A percentile compares a stretch with the other conserved stretches of the same genome.
phyloP scores from a whole-genome alignment of 92 coral and sea anemone genomes.

The Palythoa caribaeorum region DNA sequence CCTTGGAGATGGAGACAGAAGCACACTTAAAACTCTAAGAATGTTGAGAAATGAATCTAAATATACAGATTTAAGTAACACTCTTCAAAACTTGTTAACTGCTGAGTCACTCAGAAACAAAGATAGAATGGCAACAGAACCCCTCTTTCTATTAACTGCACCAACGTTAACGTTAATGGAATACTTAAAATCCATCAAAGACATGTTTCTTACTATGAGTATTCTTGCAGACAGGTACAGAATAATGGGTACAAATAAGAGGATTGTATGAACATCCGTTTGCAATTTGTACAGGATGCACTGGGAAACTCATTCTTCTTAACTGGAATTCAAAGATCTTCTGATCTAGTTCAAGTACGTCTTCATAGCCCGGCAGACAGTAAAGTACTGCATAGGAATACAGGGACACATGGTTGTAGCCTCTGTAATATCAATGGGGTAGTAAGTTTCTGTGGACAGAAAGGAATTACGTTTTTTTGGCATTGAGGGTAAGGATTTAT shows the following conservation, averaged over 20 bases:
- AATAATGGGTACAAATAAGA: slow-evolving; percentile 54
- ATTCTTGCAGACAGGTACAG: slow-evolving; percentile 73
- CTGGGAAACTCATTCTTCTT: slow-evolving; percentile 62
- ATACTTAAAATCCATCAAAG: slow-evolving; percentile 57
- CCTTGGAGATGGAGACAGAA: slow-evolving; percentile 66
- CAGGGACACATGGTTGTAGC: slow-evolving; percentile 51
- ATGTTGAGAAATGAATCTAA: slow-evolving; percentile 60
- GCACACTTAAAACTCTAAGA: slow-evolving; percentile 62
- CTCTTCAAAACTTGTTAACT: slow-evolving; percentile 35
- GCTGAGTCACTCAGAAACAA: slow-evolving; percentile 54
- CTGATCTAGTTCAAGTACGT: slow-evolving; percentile 56
- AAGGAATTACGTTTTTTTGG: slow-evolving; percentile 58
- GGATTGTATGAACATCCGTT: slow-evolving; percentile 68
- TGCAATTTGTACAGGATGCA: slow-evolving; percentile 55
- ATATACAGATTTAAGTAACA: slow-evolving; percentile 23
- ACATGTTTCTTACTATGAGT: slow-evolving; percentile 49
- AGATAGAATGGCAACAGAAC: slow-evolving; percentile 62
- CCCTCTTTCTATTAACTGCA: slow-evolving; percentile 47
- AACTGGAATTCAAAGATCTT: slow-evolving; percentile 64
- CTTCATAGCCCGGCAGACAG: slow-evolving; percentile 64
- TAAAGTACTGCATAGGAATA: slow-evolving; percentile 55
- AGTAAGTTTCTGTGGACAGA: slow-evolving; percentile 63
- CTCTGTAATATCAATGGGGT: slow-evolving; percentile 56
- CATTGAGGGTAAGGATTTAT: slow-evolving; percentile 50
- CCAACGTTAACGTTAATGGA: slow-evolving; percentile 38